Evolutionary conservation across 2,113 vertebrate genomes (phyloP), one percentile per base, ranked within the genome.

Genomic region (Cryptotis parvus): DNA sequence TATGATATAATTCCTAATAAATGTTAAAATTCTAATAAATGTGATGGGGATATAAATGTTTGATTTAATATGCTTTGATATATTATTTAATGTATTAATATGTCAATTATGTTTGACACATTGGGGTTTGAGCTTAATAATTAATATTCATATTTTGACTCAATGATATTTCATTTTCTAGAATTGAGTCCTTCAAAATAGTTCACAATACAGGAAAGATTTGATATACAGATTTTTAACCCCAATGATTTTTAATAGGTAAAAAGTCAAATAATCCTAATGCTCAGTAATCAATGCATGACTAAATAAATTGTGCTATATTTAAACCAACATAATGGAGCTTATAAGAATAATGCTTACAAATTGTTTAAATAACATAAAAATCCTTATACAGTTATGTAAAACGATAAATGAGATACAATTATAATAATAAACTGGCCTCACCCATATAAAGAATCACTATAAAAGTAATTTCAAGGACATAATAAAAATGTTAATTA

Each of bases 301-400:
- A 41, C 49, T 90, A 76, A 90, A 70, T 93, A 76, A 95, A 27
- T 9, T 81, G 29, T n/a, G 35, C 15, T 85, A 72, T 79, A 75
- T 31, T 80, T 22, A 96, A 94, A 91, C 89, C 27, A 77, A 87
- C n/a, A 65, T 73, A 90, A 88, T 49, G 16, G 3, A 92, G 22
- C 43, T 74, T 87, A 91, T 65, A 83, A 93, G 89, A 87, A 81
- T 55, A 89, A 94, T 82, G 72, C 88, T 93, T 93, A 95, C 31
- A 89, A 92, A 93, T 86, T 91, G 77, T 63, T 89, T 86, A 91
- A 93, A 92, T 89, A 89, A 94, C 69, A 73, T 27, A 4, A 84
- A 88, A 92, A 74, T 45, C 15, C 18, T 58, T 88, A 89, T 76
- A 80, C 55, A 61, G 9, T 74, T 91, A 39, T 90, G 61, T 72